These are phyloP conservation scores for Phaonia tiefii DNA, from an alignment of 2,888 invertebrate species.

Conservation along the genomic window DNA sequence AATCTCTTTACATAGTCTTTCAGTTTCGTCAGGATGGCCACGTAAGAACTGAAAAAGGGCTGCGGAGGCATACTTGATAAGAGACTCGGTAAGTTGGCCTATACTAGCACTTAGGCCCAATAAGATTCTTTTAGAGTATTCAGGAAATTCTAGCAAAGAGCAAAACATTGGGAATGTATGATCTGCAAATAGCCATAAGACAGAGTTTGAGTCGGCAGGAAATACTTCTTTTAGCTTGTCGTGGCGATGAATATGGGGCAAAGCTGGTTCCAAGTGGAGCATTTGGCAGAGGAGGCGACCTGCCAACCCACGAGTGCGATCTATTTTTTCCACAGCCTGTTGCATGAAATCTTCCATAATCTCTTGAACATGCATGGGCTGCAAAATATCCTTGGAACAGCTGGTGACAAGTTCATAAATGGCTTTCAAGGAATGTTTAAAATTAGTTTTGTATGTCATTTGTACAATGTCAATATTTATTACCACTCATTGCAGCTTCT, in stretches of 20 bases:
- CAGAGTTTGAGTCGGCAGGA: constrained; percentile 83
- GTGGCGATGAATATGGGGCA: constrained; percentile 89
- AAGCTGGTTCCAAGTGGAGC: constrained; percentile 84
- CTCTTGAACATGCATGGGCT: constrained; percentile 82
- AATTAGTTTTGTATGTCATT: background rate
- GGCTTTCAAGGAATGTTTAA: constrained; percentile 66
- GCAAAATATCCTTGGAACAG: constrained; percentile 79
- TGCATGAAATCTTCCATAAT: constrained; percentile 90
- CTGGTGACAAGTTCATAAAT: constrained; percentile 74
- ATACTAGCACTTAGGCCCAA: constrained; percentile 93
- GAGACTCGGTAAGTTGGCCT: constrained; percentile 94
- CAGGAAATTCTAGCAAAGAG: constrained; percentile 86
- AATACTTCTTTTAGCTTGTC: constrained; percentile 87
- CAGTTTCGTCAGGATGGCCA: constrained; percentile 83
- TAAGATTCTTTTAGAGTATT: constrained; percentile 88
- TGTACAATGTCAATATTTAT: constrained; percentile 60
- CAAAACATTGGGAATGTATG: constrained; percentile 94
- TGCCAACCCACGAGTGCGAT: constrained; percentile 92
- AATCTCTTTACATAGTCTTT: constrained; percentile 86
- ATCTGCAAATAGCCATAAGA: constrained; percentile 85
- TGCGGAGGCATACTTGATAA: constrained; percentile 93
- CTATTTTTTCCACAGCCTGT: constrained; percentile 96
- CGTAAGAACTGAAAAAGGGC: constrained; percentile 89
- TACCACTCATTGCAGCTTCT: constrained; percentile 92
- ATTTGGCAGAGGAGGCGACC: constrained; percentile 90